Evolutionary conservation across 2,888 invertebrate genomes (phyloP).

Genomic region (Liopterus haemorrhoidalis): DNA sequence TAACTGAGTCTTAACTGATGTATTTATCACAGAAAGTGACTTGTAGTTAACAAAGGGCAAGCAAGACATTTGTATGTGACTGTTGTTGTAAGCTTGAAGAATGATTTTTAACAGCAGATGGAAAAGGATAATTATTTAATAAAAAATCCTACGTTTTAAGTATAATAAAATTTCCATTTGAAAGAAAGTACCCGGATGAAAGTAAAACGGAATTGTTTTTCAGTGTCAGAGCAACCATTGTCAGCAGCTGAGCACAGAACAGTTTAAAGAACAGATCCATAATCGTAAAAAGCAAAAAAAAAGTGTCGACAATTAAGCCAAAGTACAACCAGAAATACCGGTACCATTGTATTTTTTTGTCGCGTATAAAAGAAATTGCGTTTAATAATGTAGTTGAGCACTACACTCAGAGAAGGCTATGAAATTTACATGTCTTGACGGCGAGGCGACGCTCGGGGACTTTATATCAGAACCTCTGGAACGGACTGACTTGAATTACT

Average conservation of each 20-base stretch:
- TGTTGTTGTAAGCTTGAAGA: neutral
- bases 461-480: slow-evolving; percentile 36
- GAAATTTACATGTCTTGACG: slow-evolving; percentile 41
- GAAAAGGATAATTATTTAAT: slow-evolving; percentile 9
- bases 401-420: slow-evolving; percentile 35
- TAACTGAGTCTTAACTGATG: neutral
- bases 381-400: slow-evolving; percentile 42
- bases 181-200: slow-evolving; percentile 36
- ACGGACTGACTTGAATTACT: slow-evolving; percentile 14
- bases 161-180: slow-evolving; percentile 39
- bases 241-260: slow-evolving; percentile 39
- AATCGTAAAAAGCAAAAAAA: slow-evolving; percentile 39
- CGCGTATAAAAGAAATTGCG: slow-evolving; percentile 41
- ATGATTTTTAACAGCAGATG: neutral
- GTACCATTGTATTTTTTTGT: slow-evolving; percentile 33
- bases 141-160: slow-evolving; percentile 10
- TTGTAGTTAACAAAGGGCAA: neutral
- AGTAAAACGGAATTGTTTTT: slow-evolving; percentile 41
- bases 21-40: slow-evolving; percentile 6
- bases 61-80: slow-evolving; percentile 2
- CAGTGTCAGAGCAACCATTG: slow-evolving; percentile 38
- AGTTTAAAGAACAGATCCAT: slow-evolving; percentile 40
- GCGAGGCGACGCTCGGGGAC: slow-evolving; percentile 33
- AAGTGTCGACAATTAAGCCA: slow-evolving; percentile 43
- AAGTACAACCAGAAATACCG: slow-evolving; percentile 40